phyloP scores from a whole-genome alignment of 1,140 invertebrate genomes.

The Ylistrum balloti region DNA sequence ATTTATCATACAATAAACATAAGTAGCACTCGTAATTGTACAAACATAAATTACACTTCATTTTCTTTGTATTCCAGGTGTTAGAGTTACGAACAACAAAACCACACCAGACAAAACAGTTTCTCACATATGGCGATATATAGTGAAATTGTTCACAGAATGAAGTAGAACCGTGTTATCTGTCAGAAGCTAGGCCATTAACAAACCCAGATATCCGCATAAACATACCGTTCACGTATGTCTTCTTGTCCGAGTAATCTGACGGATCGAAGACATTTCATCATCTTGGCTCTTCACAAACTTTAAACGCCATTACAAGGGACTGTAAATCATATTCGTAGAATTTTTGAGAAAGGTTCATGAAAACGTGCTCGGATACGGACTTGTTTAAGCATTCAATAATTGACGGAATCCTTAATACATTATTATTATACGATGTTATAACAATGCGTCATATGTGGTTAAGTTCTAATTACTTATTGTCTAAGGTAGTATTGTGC shows the following conservation, averaged over 20 bases:
- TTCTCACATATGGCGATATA: neutral
- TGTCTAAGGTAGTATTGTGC: too few species aligned
- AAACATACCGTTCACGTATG: neutral
- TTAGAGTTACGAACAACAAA: neutral
- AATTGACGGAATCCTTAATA: too few species aligned
- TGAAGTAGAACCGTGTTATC: neutral
- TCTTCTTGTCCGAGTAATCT: neutral
- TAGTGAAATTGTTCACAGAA: neutral
- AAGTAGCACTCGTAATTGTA: neutral
- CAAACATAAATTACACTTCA: neutral
- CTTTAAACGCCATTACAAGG: too few species aligned
- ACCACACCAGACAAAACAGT: neutral
- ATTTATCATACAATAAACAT: too few species aligned
- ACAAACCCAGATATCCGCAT: neutral
- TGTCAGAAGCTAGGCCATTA: neutral
- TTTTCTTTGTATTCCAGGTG: neutral
- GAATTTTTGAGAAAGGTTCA: too few species aligned
- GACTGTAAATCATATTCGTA: too few species aligned
- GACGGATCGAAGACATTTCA: neutral
- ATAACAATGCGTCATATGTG: too few species aligned
- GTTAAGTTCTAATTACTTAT: too few species aligned
- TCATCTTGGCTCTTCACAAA: neutral
- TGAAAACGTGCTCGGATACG: too few species aligned
- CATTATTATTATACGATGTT: too few species aligned
- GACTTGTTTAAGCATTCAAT: too few species aligned